Base-by-base conservation (phyloP, 2,888 invertebrate species). In the Acheta domesticus region DNA sequence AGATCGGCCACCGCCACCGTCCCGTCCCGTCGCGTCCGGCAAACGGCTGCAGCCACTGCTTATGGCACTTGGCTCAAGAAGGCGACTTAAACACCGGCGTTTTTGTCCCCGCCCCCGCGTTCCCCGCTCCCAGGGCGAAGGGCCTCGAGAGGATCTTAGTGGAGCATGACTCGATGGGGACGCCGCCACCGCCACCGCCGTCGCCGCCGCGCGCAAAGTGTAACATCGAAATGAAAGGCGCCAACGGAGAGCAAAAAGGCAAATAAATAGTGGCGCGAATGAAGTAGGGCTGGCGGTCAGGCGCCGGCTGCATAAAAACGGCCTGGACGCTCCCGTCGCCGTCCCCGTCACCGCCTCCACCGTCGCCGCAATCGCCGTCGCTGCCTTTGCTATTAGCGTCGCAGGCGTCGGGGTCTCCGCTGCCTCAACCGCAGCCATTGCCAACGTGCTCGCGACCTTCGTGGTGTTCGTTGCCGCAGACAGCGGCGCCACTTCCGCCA, bases 91-190 rank as follows among this genome's bases (percentile, higher is more conserved):
- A 36, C 36, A 36, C 1, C 5, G 8, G 36, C 36, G 36, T 36
- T 36, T 36, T 36, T 36, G 36, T 36, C 36, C 36, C 36, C 36
- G 36, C 62, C 16, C 62, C 62, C 62, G 14, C 62, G 16, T 5
- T 5, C 62, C 62, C 62, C 62, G 11, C 62, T 14, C 14, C 62
- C 16, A 62, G 62, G 8, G 62, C 14, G 62, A 62, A 19, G 36
- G 75, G 20, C 75, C 23, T 19, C 75, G 75, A 14, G 75, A 75
- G n/a, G 75, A 75, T 23, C 14, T 49, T 77, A 77, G 77, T 77
- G 77, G 77, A 77, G 77, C 77, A 77, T 77, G 77, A 77, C 77
- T 48, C 75, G 21, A 48, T 75, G 49, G 75, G 49, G 23, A 20
- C 78, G 36, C 8, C 36, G 49, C 77, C 21, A 20, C 50, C 50